Conservation (phyloP, 2,797 vertebrate genomes). For the Discoglossus pictus region DNA sequence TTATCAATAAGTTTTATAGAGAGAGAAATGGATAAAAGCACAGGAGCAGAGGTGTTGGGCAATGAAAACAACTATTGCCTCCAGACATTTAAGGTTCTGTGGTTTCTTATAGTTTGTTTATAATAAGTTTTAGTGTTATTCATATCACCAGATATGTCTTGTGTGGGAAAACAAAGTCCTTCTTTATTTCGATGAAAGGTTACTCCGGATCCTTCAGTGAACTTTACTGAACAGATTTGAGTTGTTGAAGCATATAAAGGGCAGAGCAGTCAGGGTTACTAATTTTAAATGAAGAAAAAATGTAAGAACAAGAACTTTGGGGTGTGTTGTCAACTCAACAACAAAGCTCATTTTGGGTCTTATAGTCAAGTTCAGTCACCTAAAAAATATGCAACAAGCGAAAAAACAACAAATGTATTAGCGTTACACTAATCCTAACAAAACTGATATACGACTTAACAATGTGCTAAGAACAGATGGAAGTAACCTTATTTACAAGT, state of each 20-base stretch:
- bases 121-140: too few relatives aligned
- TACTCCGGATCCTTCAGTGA: background rate
- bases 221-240: slow-evolving; percentile 4
- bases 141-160: background rate
- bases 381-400: background rate
- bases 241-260: background rate
- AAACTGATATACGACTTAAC: slow-evolving; percentile 5
- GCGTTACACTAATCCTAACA: background rate
- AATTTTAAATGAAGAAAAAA: slow-evolving; percentile 11
- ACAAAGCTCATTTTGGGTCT: slow-evolving; percentile 19
- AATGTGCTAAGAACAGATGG: slow-evolving; percentile 15
- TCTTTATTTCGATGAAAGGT: slow-evolving; percentile 5
- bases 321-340: slow-evolving; percentile 14
- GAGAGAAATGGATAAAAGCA: too few relatives aligned
- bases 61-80: too few relatives aligned
- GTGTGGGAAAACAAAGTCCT: background rate
- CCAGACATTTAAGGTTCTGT: too few relatives aligned
- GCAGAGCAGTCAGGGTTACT: slow-evolving; percentile 13
- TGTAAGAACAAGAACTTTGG: background rate
- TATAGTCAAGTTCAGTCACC: slow-evolving; percentile 3
- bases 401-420: background rate
- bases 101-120: too few relatives aligned
- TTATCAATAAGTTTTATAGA: too few relatives aligned
- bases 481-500: slow-evolving; percentile 9
- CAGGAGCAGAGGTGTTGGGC: too few relatives aligned